Conservation (phyloP, 2,797 vertebrate species). For the Cyprinodon diabolis region DNA sequence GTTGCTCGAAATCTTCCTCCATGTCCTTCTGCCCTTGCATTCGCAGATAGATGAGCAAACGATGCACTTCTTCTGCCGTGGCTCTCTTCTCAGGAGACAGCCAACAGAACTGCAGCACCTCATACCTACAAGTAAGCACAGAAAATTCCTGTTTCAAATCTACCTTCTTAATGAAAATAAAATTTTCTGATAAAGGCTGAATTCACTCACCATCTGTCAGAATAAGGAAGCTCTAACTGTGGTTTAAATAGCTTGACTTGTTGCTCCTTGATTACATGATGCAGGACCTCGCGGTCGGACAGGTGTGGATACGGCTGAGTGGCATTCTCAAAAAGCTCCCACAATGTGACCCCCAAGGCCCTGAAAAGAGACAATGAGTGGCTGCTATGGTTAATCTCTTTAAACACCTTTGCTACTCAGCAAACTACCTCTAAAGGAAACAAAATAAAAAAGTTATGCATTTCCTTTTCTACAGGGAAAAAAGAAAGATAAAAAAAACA, state of each 20-base stretch:
- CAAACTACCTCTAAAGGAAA: background rate
- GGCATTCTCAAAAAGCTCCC: conserved; percentile 87
- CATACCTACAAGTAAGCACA: conserved; percentile 82
- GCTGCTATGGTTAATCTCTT: background rate
- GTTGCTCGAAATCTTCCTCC: conserved; percentile 93
- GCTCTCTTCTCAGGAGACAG: conserved; percentile 91
- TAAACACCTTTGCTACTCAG: background rate
- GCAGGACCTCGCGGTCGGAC: conserved; percentile 92
- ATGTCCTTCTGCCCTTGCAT: conserved; percentile 96
- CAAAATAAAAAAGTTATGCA: too few relatives aligned
- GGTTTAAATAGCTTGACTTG: conserved; percentile 92
- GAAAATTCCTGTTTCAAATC: background rate
- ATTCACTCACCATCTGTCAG: conserved; percentile 91
- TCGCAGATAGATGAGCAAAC: conserved; percentile 92
- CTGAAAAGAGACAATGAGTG: conserved; percentile 64
- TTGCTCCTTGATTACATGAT: conserved; percentile 93
- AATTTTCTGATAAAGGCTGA: background rate
- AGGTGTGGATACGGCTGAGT: conserved; percentile 90
- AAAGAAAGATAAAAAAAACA: too few relatives aligned
- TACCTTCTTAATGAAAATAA: background rate
- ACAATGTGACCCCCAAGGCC: conserved; percentile 94
- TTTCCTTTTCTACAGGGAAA: too few relatives aligned
- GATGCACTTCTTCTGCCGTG: conserved; percentile 94
- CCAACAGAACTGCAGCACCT: conserved; percentile 98
- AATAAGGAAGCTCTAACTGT: conserved; percentile 92